phyloP scores from a whole-genome alignment of 2,113 vertebrate species.

The Engraulis encrasicolus region DNA sequence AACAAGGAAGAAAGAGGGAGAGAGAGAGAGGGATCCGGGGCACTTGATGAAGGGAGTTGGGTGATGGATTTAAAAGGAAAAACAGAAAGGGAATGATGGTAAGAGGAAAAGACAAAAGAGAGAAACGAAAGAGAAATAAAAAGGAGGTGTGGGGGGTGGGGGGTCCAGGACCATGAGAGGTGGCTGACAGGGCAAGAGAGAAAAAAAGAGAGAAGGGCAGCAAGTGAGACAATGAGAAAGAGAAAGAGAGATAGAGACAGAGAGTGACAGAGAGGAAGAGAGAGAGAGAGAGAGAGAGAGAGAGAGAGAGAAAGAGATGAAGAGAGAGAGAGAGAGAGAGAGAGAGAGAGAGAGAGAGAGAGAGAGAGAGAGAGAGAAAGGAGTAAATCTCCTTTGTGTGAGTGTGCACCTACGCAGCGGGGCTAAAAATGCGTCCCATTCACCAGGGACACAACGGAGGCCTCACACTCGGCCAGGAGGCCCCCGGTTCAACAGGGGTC shows the following conservation, averaged over 20 bases:
- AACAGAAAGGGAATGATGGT: too few species aligned
- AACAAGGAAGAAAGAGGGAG: too few species aligned
- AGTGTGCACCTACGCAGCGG: constrained; percentile 14
- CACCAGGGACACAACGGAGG: constrained; percentile 18
- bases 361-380: not conserved
- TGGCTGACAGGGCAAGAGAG: not conserved
- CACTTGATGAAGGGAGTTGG: too few species aligned
- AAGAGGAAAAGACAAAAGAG: too few species aligned
- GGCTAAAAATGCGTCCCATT: constrained; percentile 30
- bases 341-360: not conserved
- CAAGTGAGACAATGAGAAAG: too few species aligned
- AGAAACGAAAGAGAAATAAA: too few species aligned
- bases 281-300: not conserved
- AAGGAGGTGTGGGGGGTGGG: too few species aligned
- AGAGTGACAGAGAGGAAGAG: not conserved
- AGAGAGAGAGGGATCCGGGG: too few species aligned
- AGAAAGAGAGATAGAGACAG: not conserved
- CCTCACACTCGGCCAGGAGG: not conserved
- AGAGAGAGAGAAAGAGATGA: not conserved
- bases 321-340: not conserved
- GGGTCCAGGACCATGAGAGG: not conserved
- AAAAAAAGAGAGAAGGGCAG: too few species aligned
- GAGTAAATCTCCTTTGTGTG: constrained; percentile 11
- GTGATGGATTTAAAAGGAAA: too few species aligned
- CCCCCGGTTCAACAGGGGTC: constrained; percentile 1